A percentile compares a stretch with the other conserved stretches of the same genome.
phyloP scores from a whole-genome alignment of 1,140 invertebrate genomes.

The Danaus plexippus region DNA sequence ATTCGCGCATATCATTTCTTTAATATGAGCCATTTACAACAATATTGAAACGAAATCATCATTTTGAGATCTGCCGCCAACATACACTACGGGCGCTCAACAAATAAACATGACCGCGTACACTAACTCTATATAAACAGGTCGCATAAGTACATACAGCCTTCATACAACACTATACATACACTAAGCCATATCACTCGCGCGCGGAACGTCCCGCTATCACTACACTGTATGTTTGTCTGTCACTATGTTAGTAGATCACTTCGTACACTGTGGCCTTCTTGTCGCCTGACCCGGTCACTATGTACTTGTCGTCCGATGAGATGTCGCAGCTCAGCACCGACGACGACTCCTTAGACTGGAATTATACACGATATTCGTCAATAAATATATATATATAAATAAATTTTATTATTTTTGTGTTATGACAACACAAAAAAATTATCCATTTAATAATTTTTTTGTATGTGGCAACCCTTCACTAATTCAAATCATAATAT shows the following conservation, averaged over 20 bases:
- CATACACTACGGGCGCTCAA: slow-evolving; percentile 70
- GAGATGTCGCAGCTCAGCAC: slow-evolving; percentile 99
- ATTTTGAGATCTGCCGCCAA: slow-evolving; percentile 70
- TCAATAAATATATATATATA: no score
- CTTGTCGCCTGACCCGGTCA: slow-evolving; percentile 99
- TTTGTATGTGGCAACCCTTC: no score
- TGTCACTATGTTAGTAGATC: slow-evolving; percentile 81
- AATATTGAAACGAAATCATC: slow-evolving; percentile 71
- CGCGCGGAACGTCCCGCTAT: slow-evolving; percentile 42
- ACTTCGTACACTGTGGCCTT: slow-evolving; percentile 99
- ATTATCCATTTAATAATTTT: background rate
- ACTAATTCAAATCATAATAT: no score
- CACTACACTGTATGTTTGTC: slow-evolving; percentile 31
- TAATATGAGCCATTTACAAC: slow-evolving; percentile 72
- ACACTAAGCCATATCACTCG: slow-evolving; percentile 69
- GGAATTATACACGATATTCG: slow-evolving; percentile 62
- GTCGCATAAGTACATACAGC: slow-evolving; percentile 70
- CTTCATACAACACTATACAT: slow-evolving; percentile 63
- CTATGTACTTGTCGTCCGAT: slow-evolving; percentile 98
- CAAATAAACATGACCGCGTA: slow-evolving; percentile 69
- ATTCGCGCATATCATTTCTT: slow-evolving; percentile 69
- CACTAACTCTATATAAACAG: slow-evolving; percentile 70
- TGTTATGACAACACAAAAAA: background rate
- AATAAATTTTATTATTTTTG: background rate
- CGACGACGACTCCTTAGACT: slow-evolving; percentile 99